phyloP scores from a whole-genome alignment of 2,888 invertebrate species.

The Dendrolimus houi region DNA sequence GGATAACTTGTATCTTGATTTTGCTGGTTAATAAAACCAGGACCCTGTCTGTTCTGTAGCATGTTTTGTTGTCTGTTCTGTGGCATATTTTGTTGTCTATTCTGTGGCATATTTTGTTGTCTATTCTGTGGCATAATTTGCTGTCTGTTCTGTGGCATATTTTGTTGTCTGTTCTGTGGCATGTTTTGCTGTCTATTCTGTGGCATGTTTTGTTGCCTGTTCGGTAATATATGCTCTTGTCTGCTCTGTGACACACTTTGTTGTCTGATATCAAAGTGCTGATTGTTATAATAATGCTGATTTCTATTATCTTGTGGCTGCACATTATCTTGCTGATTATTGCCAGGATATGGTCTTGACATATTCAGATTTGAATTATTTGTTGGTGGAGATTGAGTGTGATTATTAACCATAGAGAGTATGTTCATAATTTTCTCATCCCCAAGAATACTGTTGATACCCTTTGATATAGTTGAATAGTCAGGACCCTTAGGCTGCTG shows the following conservation, averaged over 20 bases:
- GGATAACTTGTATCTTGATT: neutral
- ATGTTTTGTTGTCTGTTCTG: slow-evolving; percentile 6
- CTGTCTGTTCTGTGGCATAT: too few species aligned
- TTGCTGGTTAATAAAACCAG: neutral
- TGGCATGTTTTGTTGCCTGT: too few species aligned
- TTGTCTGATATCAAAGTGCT: slow-evolving; percentile 5
- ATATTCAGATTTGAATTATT: slow-evolving; percentile 4
- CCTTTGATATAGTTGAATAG: slow-evolving; percentile 77
- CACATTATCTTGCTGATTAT: neutral
- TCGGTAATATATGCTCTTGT: neutral
- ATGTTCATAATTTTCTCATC: slow-evolving; percentile 80
- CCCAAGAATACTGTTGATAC: slow-evolving; percentile 78
- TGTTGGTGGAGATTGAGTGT: slow-evolving; percentile 10
- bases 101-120: too few species aligned
- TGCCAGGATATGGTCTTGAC: neutral
- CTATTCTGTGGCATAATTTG: too few species aligned
- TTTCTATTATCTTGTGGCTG: neutral
- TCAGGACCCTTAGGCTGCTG: slow-evolving; percentile 43
- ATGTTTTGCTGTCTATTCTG: too few species aligned
- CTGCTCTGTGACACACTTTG: slow-evolving; percentile 4
- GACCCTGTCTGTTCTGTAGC: neutral
- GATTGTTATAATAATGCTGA: slow-evolving; percentile 5
- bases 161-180: too few species aligned
- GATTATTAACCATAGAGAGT: slow-evolving; percentile 60
- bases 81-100: slow-evolving; percentile 4